A percentile compares a stretch with the other conserved stretches of the same genome.
These are phyloP conservation scores for Colostygia pectinataria DNA, from an alignment of 2,888 invertebrate genomes.

Conservation along the genomic window DNA sequence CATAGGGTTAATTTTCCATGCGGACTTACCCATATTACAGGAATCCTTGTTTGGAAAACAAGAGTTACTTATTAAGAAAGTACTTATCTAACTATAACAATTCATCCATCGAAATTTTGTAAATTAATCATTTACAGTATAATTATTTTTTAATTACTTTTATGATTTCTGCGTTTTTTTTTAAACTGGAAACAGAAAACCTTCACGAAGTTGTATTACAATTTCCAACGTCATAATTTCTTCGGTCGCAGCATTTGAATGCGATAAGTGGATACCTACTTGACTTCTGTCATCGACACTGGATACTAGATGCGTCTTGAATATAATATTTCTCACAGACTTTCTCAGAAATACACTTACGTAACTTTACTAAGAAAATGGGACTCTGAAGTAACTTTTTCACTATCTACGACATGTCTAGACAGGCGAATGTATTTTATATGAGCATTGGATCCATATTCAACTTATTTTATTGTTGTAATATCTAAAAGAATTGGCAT, in stretches of 20 bases:
- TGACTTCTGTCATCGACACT: conserved; percentile 24
- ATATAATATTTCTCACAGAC: conserved; percentile 15
- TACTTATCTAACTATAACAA: no score
- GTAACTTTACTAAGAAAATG: conserved; percentile 4
- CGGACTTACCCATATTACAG: no score
- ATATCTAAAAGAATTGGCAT: background rate
- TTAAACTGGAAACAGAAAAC: conserved; percentile 5
- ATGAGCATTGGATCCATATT: background rate
- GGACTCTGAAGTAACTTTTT: conserved; percentile 16
- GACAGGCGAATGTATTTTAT: conserved; percentile 10
- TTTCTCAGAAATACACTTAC: conserved; percentile 9
- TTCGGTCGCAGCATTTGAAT: conserved; percentile 20
- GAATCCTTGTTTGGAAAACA: no score
- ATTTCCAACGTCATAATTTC: conserved; percentile 15
- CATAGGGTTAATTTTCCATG: no score
- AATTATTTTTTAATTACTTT: no score
- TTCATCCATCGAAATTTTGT: no score
- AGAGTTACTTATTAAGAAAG: no score
- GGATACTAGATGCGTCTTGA: conserved; percentile 14
- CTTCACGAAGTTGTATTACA: background rate
- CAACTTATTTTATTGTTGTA: background rate
- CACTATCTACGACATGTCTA: conserved; percentile 11
- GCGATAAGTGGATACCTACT: conserved; percentile 22
- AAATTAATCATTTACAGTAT: no score
- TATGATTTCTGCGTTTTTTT: background rate